These are phyloP conservation scores for Morphnarchus princeps DNA, from an alignment of 2,113 vertebrate genomes.

Conservation along the genomic window DNA sequence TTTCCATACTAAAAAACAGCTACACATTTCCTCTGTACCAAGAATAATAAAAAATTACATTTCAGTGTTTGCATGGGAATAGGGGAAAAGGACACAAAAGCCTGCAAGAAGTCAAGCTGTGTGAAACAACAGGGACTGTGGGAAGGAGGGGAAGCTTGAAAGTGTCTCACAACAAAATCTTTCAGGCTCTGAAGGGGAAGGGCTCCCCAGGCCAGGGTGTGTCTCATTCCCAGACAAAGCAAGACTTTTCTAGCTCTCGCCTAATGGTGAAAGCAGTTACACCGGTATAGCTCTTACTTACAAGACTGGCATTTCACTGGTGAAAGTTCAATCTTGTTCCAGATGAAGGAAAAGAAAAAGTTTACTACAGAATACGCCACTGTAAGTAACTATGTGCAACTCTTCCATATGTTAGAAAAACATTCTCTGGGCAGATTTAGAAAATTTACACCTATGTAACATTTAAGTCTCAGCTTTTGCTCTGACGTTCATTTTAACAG, in stretches of 20 bases:
- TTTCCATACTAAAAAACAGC: neutral
- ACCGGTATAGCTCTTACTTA: neutral
- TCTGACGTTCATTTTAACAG: neutral
- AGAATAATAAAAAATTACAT: neutral
- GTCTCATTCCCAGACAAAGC: neutral
- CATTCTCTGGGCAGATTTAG: neutral
- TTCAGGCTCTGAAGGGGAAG: neutral
- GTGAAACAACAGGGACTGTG: accelerated
- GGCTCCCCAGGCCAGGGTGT: neutral
- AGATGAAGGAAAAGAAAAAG: neutral
- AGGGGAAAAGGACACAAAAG: neutral
- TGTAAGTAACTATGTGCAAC: accelerated
- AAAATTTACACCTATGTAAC: neutral
- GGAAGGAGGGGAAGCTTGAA: neutral
- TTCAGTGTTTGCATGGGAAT: neutral
- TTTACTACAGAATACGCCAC: neutral
- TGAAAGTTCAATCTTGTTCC: neutral
- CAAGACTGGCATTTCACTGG: neutral
- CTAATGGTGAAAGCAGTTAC: neutral
- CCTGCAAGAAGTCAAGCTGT: neutral
- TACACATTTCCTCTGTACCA: neutral
- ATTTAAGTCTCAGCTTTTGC: neutral
- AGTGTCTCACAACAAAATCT: neutral
- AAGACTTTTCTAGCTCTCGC: neutral
- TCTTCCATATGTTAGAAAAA: neutral